Conservation (phyloP, 2,113 vertebrate genomes). For the Caranx melampygus region DNA sequence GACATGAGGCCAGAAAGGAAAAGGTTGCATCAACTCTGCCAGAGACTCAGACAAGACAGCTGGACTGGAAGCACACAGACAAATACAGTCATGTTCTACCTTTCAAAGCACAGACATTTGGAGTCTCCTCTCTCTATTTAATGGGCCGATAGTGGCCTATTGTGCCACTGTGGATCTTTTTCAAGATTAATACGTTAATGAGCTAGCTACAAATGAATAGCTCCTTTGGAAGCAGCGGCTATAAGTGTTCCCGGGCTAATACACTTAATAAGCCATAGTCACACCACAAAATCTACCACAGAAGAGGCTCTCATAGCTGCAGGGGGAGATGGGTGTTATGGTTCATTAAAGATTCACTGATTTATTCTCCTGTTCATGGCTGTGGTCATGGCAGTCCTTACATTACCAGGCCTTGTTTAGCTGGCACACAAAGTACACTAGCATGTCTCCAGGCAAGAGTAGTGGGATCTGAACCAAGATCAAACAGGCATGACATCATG, state of each 20-base stretch:
- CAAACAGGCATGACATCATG: constrained; percentile 61
- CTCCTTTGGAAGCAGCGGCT: constrained; percentile 50
- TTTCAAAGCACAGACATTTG: constrained; percentile 48
- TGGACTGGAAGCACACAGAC: constrained; percentile 26
- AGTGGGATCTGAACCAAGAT: constrained; percentile 51
- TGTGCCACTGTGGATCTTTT: constrained; percentile 53
- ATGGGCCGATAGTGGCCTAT: constrained; percentile 50
- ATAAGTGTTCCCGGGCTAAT: constrained; percentile 61
- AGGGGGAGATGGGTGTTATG: constrained; percentile 61
- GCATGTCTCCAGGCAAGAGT: constrained; percentile 60
- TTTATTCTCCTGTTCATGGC: constrained; percentile 63
- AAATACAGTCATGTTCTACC: constrained; percentile 36
- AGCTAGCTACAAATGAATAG: constrained; percentile 67
- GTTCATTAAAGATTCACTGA: constrained; percentile 70
- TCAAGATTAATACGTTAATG: constrained; percentile 62
- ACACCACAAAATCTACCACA: constrained; percentile 66
- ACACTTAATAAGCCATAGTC: constrained; percentile 67
- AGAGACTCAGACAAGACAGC: constrained; percentile 15
- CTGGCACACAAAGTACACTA: constrained; percentile 43
- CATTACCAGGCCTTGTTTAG: constrained; percentile 61
- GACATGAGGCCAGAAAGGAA: constrained; percentile 11
- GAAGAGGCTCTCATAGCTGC: constrained; percentile 55
- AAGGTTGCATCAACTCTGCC: not conserved
- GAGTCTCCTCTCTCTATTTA: constrained; percentile 34
- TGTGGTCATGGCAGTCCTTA: constrained; percentile 50